phyloP scores from a whole-genome alignment of 92 coral and sea anemone species.

The Scolanthus callimorphus region DNA sequence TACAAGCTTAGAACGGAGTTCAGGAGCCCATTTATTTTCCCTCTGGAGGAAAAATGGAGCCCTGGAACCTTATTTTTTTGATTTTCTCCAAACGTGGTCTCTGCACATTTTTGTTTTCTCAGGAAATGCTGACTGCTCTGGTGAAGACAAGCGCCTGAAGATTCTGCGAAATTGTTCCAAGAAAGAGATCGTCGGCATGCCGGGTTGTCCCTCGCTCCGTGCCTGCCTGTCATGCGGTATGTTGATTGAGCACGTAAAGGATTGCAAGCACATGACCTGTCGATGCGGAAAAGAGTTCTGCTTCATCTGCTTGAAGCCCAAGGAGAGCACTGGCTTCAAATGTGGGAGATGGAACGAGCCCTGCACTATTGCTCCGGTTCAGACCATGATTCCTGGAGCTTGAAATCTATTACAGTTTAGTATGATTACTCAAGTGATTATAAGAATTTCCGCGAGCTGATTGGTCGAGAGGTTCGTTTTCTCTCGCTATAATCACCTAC shows the following conservation, averaged over 20 bases:
- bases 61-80: too few relatives aligned
- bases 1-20: too few relatives aligned
- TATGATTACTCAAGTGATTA: too few relatives aligned
- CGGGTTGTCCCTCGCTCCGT: constrained; percentile 70
- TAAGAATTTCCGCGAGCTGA: too few relatives aligned
- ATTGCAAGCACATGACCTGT: constrained; percentile 83
- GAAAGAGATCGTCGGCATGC: constrained; percentile 70
- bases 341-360: constrained; percentile 63
- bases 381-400: constrained; percentile 60
- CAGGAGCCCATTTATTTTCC: too few relatives aligned
- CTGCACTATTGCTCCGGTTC: constrained; percentile 58
- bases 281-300: constrained; percentile 73
- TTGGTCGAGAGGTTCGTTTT: too few relatives aligned
- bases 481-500: too few relatives aligned
- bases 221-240: constrained; percentile 80
- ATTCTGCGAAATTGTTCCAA: constrained; percentile 57
- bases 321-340: constrained; percentile 15
- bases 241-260: constrained; percentile 66
- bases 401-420: too few relatives aligned
- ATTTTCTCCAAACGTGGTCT: too few relatives aligned
- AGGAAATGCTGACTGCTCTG: constrained; percentile 79
- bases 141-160: constrained; percentile 75
- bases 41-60: too few relatives aligned
- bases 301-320: constrained; percentile 72
- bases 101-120: too few relatives aligned